phyloP scores from a whole-genome alignment of 2,888 invertebrate species.

The Suillia variegata region DNA sequence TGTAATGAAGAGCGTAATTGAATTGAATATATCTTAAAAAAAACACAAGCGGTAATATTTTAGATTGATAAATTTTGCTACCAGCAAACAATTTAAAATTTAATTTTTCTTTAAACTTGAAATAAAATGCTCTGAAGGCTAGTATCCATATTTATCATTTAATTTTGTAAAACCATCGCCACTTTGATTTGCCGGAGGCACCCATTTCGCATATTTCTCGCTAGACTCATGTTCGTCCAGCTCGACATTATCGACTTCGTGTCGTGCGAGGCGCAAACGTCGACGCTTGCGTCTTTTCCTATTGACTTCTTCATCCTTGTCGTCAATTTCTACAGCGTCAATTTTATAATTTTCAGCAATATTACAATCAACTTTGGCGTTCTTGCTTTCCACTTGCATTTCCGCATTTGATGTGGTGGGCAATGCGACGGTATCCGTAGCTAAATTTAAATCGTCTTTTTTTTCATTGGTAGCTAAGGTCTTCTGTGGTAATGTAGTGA shows the following conservation, averaged over 20 bases:
- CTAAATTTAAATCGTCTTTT: constrained; percentile 14
- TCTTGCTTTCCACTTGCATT: constrained; percentile 12
- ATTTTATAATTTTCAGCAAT: background rate
- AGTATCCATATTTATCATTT: constrained; percentile 81
- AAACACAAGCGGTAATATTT: too few species aligned
- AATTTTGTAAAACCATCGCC: constrained; percentile 79
- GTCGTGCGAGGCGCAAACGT: constrained; percentile 52
- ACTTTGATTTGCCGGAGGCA: constrained; percentile 75
- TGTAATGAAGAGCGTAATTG: too few species aligned
- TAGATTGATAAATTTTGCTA: too few species aligned
- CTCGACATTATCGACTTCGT: constrained; percentile 59
- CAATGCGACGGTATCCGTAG: constrained; percentile 20
- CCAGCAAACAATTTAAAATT: too few species aligned
- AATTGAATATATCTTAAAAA: too few species aligned
- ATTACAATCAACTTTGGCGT: background rate
- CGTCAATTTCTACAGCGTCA: constrained; percentile 12
- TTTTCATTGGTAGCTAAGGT: constrained; percentile 14
- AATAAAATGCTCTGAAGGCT: too few species aligned
- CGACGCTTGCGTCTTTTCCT: constrained; percentile 50
- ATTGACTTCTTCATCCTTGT: constrained; percentile 19
- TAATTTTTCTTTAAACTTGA: too few species aligned
- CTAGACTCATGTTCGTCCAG: constrained; percentile 62
- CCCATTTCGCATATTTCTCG: constrained; percentile 77
- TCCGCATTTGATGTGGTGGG: constrained; percentile 1
- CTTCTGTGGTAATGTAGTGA: background rate